Base-by-base conservation (phyloP, 2,797 vertebrate species). In the Melanotaenia parkinsoni region DNA sequence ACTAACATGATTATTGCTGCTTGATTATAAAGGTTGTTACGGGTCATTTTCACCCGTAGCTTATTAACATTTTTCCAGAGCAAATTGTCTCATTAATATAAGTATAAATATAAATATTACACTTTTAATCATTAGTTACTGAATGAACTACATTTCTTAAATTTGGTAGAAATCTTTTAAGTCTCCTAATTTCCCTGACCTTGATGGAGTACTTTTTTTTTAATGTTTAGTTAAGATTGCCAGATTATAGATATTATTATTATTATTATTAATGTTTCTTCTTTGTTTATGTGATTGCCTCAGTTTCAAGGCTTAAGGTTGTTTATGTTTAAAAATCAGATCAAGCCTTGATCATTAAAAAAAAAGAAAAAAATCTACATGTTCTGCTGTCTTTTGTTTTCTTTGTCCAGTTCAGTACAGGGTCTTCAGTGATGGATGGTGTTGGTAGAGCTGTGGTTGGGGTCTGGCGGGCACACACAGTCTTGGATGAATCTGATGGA, bases 391-490 rank as follows among this genome's bases (percentile, higher is more conserved):
- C 11, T 12, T 26, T 56, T 71, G 20, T 70, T 18, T 58, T 16
- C 1, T 16, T 10, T 38, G 3, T 28, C 63, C 9, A 63, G 14
- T 4, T 47, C 18, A 26, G 26, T 33, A 86, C 91, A 86, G 47
- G 87, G 0, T 92, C 92, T 9, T 94, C 94, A 28, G 73, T 94
- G 11, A 94, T 97, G 86, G 95, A 92, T 43, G 90, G 91, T 3
- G 47, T 96, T 57, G 91, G 94, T 58, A 76, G 76, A 68, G 83
- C 90, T 28, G 84, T 95, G 7, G 75, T 88, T 14, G 91, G 92
- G 18, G 86, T 94, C 33, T 96, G 95, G 94, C 89, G 92, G n/a
- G 94, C 92, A 1, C 96, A 96, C 50, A 93, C 87, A 6, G 90
- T 94, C 70, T 92, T 96, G 40, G 90, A 95, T 60, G 96, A 96